Evolutionary conservation across 2,888 invertebrate genomes (phyloP).

Genomic region (Adela reaumurella): DNA sequence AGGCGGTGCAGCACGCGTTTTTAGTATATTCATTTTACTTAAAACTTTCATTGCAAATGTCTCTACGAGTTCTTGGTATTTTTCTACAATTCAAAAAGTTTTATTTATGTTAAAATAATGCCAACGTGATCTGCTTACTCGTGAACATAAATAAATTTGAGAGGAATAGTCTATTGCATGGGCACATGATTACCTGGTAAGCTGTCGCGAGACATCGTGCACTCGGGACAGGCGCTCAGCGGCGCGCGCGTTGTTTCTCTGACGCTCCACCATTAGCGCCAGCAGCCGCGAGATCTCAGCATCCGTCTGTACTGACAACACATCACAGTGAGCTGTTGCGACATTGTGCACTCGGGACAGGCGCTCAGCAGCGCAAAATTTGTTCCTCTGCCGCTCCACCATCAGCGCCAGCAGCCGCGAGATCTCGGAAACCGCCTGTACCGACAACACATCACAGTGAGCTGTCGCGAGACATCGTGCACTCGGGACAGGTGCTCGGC

Average conservation of each 20-base stretch:
- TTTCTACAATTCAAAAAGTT: no score
- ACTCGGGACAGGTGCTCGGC: conserved; percentile 83
- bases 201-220: conserved; percentile 76
- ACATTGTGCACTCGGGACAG: no score
- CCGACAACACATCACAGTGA: no score
- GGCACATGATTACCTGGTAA: conserved; percentile 60
- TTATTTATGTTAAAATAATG: no score
- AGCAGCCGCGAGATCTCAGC: conserved; percentile 68
- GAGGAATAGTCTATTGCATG: no score
- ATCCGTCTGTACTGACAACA: conserved; percentile 74
- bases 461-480: conserved; percentile 76
- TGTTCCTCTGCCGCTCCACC: conserved; percentile 79
- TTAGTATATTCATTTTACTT: no score
- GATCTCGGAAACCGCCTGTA: conserved; percentile 71
- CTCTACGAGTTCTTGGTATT: no score
- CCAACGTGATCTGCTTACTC: no score
- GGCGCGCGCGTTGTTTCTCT: conserved; percentile 79
- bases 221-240: conserved; percentile 83
- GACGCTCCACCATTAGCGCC: conserved; percentile 69
- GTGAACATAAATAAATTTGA: no score
- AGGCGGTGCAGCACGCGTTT: no score
- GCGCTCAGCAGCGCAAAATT: conserved; percentile 82
- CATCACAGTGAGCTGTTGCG: no score
- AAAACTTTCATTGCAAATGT: no score
- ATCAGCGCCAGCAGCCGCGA: conserved; percentile 64